These are phyloP conservation scores for Oryzias sinensis DNA, from an alignment of 2,797 vertebrate species.

Conservation along the genomic window DNA sequence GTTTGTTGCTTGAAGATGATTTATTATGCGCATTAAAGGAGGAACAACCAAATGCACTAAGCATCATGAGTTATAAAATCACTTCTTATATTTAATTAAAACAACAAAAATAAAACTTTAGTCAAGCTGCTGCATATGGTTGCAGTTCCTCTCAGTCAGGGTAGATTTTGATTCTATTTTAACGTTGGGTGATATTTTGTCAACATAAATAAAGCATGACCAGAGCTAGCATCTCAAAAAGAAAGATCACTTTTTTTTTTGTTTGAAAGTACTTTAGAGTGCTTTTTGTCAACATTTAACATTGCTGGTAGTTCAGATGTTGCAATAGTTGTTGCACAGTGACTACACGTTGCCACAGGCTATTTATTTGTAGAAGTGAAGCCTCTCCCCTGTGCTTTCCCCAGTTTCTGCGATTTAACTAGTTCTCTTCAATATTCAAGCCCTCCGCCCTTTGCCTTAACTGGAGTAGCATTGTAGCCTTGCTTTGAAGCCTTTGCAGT, in stretches of 20 bases:
- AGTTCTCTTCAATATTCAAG: conserved; percentile 40
- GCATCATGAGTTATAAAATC: conserved; percentile 3
- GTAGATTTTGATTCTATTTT: conserved; percentile 13
- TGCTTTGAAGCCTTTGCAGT: conserved; percentile 53
- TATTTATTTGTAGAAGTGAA: conserved; percentile 44
- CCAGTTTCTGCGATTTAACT: conserved; percentile 40
- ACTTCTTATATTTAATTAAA: conserved; percentile 10
- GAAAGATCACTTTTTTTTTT: conserved; percentile 12
- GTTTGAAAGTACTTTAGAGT: conserved; percentile 9
- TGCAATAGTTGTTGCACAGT: conserved; percentile 29
- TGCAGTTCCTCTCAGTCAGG: too few species aligned
- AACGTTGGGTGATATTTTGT: conserved; percentile 12
- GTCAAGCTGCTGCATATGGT: too few species aligned
- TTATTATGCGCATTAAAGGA: conserved; percentile 42
- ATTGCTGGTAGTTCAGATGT: conserved; percentile 29
- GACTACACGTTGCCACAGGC: conserved; percentile 19
- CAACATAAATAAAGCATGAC: not conserved
- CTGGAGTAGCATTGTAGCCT: conserved; percentile 48
- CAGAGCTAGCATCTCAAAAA: not conserved
- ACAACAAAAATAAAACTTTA: not conserved
- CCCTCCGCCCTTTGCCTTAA: conserved; percentile 38
- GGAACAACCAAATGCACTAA: conserved; percentile 11
- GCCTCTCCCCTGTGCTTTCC: conserved; percentile 27
- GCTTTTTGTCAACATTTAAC: conserved; percentile 10
- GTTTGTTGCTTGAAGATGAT: conserved; percentile 61